phyloP scores from a whole-genome alignment of 2,113 vertebrate species.

The Tetrax tetrax region DNA sequence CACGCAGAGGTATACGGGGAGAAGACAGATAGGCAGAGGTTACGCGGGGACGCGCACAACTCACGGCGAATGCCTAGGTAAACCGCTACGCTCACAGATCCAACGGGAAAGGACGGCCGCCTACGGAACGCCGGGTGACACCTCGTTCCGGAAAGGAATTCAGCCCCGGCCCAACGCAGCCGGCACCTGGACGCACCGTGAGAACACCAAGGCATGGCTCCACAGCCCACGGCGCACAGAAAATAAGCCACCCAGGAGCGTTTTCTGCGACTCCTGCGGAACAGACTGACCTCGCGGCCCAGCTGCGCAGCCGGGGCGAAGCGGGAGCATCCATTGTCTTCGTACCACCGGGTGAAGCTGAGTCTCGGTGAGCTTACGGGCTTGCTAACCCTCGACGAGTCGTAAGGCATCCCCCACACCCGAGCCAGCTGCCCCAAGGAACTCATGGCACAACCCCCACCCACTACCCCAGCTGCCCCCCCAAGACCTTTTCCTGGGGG shows the following conservation, averaged over 20 bases:
- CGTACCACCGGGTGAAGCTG: accelerated
- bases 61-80: accelerated
- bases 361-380: accelerated
- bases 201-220: accelerated
- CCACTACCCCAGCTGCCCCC: accelerated
- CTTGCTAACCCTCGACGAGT: not conserved
- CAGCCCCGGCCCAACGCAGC: accelerated
- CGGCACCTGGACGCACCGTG: accelerated
- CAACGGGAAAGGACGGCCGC: not conserved
- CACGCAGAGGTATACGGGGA: accelerated
- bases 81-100: accelerated
- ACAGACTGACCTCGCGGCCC: not conserved
- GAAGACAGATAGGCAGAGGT: accelerated
- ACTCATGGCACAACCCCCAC: accelerated
- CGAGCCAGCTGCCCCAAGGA: not conserved
- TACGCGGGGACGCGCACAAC: accelerated
- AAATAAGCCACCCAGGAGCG: accelerated
- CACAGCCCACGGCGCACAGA: accelerated
- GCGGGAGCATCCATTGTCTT: not conserved
- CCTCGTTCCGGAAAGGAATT: accelerated
- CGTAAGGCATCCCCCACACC: accelerated
- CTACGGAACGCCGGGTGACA: accelerated
- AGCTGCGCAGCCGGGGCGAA: accelerated
- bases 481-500: accelerated
- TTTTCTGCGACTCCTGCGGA: not conserved